Base-by-base conservation (phyloP, 2,888 invertebrate genomes). In the Trissoscelio sp. region DNA sequence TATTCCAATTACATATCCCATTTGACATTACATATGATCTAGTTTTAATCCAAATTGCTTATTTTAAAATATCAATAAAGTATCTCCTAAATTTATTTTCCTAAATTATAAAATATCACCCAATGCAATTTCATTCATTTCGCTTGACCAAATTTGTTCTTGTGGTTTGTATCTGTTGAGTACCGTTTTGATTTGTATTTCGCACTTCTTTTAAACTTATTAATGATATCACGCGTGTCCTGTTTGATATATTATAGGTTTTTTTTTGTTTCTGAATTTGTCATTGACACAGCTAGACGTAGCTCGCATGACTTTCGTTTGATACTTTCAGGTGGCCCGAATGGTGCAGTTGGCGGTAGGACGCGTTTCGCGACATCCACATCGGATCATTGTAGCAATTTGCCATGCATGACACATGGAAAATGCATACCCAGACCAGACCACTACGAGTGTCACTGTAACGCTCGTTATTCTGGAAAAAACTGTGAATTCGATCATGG, bases 401-500 rank as follows among this genome's bases (percentile, higher is more conserved):
- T 96, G 91, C 96, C 96, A 22, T 96, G 96, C 92, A 94, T 96
- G 95, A 93, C 95, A 87, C 96, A 95, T 91, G 97, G 97, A 69
- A 94, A 94, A 53, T 97, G 96, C 92, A 94, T 96, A 83, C 96
- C 95, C 44, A 93, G 94, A 86, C 93, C 94, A 83, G 96, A 97
- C 88, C 93, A 94, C 81, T 97, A 97, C 92, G 95, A 95, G 89
- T 98, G 98, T 92, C 94, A 94, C 89, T 97, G 97, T 92, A 93
- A 95, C 74, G 95, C 96, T 31, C 94, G 97, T 69, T 97, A 96
- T 92, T 94, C 95, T 69, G 97, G 97, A 84, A 95, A 95, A 92
- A 96, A 97, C 92, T 97, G 97, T 92, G 95, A 97, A 91, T 94
- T 95, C 90, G 96, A 96, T 92, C 94, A 91, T 88, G 92, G 92